These are phyloP conservation scores for Yponomeuta cagnagella DNA, from an alignment of 2,888 invertebrate genomes.

Conservation along the genomic window DNA sequence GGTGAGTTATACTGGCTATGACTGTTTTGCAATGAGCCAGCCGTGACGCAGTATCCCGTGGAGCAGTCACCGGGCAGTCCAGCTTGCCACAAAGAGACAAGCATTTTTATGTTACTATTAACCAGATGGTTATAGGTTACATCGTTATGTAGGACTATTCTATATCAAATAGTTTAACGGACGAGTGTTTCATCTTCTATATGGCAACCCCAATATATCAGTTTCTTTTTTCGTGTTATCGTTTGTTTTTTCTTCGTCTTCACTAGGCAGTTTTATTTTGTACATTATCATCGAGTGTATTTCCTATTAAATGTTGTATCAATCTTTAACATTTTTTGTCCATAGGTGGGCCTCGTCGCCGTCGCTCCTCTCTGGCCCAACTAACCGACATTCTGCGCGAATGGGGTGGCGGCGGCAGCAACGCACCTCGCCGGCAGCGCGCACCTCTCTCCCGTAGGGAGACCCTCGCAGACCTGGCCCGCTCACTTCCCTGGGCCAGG, in stretches of 20 bases:
- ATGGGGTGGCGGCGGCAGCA: conserved; percentile 84
- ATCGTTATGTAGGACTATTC: neutral
- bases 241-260: too few species aligned
- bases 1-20: conserved; percentile 35
- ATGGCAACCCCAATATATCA: too few species aligned
- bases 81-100: too few species aligned
- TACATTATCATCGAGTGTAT: too few species aligned
- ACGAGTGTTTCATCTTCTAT: too few species aligned
- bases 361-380: conserved; percentile 91
- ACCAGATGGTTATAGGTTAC: too few species aligned
- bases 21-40: neutral
- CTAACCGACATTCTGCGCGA: conserved; percentile 91
- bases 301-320: too few species aligned
- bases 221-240: too few species aligned
- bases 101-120: neutral
- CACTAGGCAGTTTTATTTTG: too few species aligned
- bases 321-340: conserved; percentile 19
- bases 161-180: too few species aligned
- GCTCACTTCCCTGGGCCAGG: conserved; percentile 88
- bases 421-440: conserved; percentile 67
- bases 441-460: conserved; percentile 88
- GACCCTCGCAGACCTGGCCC: conserved; percentile 90
- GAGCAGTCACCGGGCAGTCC: too few species aligned
- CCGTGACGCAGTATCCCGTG: too few species aligned
- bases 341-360: conserved; percentile 80